Base-by-base conservation (phyloP, 2,888 invertebrate genomes). In the Parnassius smintheus region DNA sequence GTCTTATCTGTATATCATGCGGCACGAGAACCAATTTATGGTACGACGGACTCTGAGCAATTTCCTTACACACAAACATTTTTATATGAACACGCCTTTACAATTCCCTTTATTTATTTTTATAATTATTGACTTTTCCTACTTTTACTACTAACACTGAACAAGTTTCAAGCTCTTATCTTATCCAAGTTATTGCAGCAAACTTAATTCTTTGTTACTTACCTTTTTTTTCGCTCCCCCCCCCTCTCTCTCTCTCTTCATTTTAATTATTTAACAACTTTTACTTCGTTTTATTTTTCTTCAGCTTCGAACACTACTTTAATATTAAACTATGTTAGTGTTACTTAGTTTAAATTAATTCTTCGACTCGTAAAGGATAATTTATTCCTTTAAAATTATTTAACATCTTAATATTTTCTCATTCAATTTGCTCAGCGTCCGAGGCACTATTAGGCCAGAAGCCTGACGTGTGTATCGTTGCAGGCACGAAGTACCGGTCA, bases 401-500 rank as follows among this genome's bases (percentile, higher is more conserved):
- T 52, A 56, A 41, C 58, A 51, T 48, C 54, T 48, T 55, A 55
- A 45, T 45, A 51, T 61, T 48, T 35, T n/a, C 9, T 56, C 25
- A 41, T 49, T 56, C 44, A 48, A 62, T 70, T 79, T 78, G 82
- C 78, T 81, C 81, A 80, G 74, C 70, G 78, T 81, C 72, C 73
- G 72, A 68, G 65, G 67, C 69, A 64, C 68, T 70, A 68, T 63
- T 65, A 75, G 66, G 70, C 73, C 73, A 73, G 68, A 66, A 76
- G 86, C 85, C 89, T 91, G 88, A 91, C 86, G 82, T 88, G 81
- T 89, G 82, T 91, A 89, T 90, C 89, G 87, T 91, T 91, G 88
- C 96, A 98, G 98, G 95, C 99, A 99, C 95, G 99, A 99, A 95
- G 97, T 98, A 93, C 98, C 99, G 87, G 98, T 99, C 92, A 96